A percentile compares a stretch with the other conserved stretches of the same genome.
phyloP scores from a whole-genome alignment of 2,888 invertebrate species.

The Drosophila cracens region DNA sequence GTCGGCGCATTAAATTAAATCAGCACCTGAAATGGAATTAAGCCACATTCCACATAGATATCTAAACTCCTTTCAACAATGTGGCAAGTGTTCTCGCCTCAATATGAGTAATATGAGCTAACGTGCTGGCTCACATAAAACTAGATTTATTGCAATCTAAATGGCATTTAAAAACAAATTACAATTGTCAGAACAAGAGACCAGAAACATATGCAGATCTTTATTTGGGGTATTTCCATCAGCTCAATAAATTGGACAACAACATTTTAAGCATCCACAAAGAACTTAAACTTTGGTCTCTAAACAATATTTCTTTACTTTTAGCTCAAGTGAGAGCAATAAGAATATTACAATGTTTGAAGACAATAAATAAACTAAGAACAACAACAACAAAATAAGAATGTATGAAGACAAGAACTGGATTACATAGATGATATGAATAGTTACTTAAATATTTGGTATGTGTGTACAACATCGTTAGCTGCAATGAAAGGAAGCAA shows the following conservation, averaged over 20 bases:
- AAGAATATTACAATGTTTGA: slow-evolving; percentile 46
- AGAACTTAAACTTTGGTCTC: slow-evolving; percentile 22
- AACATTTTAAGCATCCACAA: slow-evolving; percentile 18
- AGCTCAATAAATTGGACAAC: slow-evolving; percentile 51
- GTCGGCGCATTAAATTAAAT: slow-evolving; percentile 24
- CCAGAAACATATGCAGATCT: slow-evolving; percentile 5
- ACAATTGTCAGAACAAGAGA: slow-evolving; percentile 41
- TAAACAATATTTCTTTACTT: slow-evolving; percentile 22
- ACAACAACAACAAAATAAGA: slow-evolving; percentile 36
- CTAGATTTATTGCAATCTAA: slow-evolving; percentile 52
- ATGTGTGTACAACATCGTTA: slow-evolving; percentile 11
- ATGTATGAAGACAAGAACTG: slow-evolving; percentile 33
- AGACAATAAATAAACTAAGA: slow-evolving; percentile 4
- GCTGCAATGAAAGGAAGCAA: slow-evolving; percentile 11
- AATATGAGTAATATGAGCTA: slow-evolving; percentile 1
- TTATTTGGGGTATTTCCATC: not conserved
- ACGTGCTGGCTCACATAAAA: slow-evolving; percentile 17
- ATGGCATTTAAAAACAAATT: slow-evolving; percentile 53
- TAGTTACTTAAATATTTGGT: slow-evolving; percentile 9
- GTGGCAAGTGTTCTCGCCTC: slow-evolving; percentile 19
- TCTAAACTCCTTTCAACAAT: slow-evolving; percentile 8
- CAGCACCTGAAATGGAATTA: slow-evolving; percentile 4
- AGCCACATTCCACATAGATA: slow-evolving; percentile 5
- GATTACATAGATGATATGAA: slow-evolving; percentile 20
- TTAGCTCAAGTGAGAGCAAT: slow-evolving; percentile 15